These are phyloP conservation scores for Gastrophryne carolinensis DNA, from an alignment of 2,797 vertebrate genomes.

Conservation along the genomic window DNA sequence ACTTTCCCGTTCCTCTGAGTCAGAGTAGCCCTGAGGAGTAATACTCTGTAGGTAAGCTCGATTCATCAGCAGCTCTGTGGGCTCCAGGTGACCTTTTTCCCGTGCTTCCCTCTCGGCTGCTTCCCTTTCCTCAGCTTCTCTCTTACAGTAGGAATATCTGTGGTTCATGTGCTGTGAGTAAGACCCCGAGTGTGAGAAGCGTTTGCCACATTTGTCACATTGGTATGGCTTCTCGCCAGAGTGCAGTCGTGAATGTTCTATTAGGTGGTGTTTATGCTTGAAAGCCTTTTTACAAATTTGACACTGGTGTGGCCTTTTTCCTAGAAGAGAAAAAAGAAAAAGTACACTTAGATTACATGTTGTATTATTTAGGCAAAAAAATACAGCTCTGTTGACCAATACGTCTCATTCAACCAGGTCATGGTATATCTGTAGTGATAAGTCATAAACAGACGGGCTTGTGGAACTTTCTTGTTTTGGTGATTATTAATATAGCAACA, in stretches of 20 bases:
- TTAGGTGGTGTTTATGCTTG: conserved; percentile 99
- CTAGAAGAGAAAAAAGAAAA: conserved; percentile 73
- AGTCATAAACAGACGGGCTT: too few relatives aligned
- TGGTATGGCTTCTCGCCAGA: conserved; percentile 98
- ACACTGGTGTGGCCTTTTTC: conserved; percentile 97
- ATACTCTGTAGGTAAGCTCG: conserved; percentile 95
- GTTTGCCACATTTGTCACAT: conserved; percentile 96
- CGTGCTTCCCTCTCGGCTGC: conserved; percentile 91
- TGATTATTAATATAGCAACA: too few relatives aligned
- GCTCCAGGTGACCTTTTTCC: conserved; percentile 90
- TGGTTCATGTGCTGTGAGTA: conserved; percentile 99
- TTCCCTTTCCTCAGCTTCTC: conserved; percentile 96
- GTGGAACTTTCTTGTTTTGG: too few relatives aligned
- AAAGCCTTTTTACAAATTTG: conserved; percentile 99
- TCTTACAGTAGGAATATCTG: conserved; percentile 98
- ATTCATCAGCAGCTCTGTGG: conserved; percentile 96
- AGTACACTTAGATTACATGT: not conserved
- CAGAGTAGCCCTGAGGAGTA: conserved; percentile 90
- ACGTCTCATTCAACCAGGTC: too few relatives aligned
- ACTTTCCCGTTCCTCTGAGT: conserved; percentile 89
- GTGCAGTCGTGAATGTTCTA: conserved; percentile 97
- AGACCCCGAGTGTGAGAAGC: conserved; percentile 97
- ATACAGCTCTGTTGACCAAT: too few relatives aligned
- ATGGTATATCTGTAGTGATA: too few relatives aligned
- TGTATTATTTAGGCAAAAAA: not conserved